Base-by-base conservation (phyloP, 2,888 invertebrate species). In the Rugalucina vietnamica region DNA sequence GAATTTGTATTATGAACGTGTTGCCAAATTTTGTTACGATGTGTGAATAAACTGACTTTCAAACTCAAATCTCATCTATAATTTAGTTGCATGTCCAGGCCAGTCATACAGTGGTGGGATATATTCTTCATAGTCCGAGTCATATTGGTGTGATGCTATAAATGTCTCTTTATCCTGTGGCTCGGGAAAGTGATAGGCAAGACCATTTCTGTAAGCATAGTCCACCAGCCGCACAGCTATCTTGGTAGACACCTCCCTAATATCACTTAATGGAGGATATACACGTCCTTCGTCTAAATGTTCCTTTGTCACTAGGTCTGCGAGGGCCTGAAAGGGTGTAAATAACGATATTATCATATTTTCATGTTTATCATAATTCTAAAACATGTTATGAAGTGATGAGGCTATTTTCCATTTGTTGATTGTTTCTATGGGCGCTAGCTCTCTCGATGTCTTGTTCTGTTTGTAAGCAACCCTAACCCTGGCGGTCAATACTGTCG, bases 221-320 rank as follows among this genome's bases (percentile, higher is more conserved):
- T 98, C 97, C 72, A 97, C 97, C 81, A 99, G 95, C 93, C 96
- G 96, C 49, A 96, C 96, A 29, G 98, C 99, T 92, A 99, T 98
- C 93, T 96, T 96, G 75, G 98, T 95, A 0, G 99, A 99, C 93
- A 98, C 98, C 85, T 97, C 96, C 90, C 97, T 96, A 89, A 99
- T 98, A 85, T 96, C 96, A 54, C 96, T 95, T n/a, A 99, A 96
- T 0, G 98, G 98, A n/a, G 99, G 99, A 95, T 99, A 99, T 77
- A 99, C 96, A 88, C 98, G 97, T 82, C 99, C 99, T 79, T 96
- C 96, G 0, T 96, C 96, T 91, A 99, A 95, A 95, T 99, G 97
- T 0, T 96, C 96, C 71, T 97, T 96, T 0, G 97, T 96, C 10
- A 99, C 99, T 76, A 98, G 96, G 1, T 97, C 96, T 0, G 99